Evolutionary conservation across 2,797 vertebrate species (phyloP), one percentile per base, ranked within the genome.

Genomic region (Sarcoramphus papa): DNA sequence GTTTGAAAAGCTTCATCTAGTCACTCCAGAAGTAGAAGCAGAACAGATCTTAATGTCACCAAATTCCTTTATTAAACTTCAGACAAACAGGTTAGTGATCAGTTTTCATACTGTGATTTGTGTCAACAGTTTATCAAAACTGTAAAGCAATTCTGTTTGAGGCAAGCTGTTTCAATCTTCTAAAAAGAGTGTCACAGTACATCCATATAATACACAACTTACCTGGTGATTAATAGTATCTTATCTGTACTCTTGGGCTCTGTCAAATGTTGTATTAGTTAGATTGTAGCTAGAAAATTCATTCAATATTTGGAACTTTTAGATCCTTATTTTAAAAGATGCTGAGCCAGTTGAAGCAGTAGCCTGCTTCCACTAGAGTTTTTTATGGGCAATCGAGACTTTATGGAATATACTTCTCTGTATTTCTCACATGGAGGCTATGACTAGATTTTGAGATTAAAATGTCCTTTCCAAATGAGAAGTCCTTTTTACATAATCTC

Each of bases 1-100:
- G 48, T 99, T 99, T 97, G 99, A 99, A 96, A 99, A 99, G 85
- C 97, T 99, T 63, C 97, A 97, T 67, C 97, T 99, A 87, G 72
- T 99, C 90, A 98, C 98, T 95, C 99, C 99, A 27, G 98, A 98
- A 96, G 93, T 98, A 37, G 98, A 98, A 96, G 96, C 98, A 28
- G 98, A 98, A 31, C 99, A 99, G 92, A 98, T 99, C 87, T 96
- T 99, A 97, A 99, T 99, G 99, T 99, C 99, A 47, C 99, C 99
- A 10, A 99, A 99, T 97, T 99, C 99, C 2, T 97, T 98, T 60
- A 97, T 99, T 68, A 99, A 98, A 95, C 98, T 99, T 16, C 98
- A 98, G 70, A 99, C 99, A 21, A 99, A 99, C 98, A 99, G 99
- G 99, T 99, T 80, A 91, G 96, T 91, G 79, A 77, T 67, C 8